A percentile compares a stretch with the other conserved stretches of the same genome.
Conservation (phyloP, 1,140 invertebrate species). For the Conus betulinus region DNA sequence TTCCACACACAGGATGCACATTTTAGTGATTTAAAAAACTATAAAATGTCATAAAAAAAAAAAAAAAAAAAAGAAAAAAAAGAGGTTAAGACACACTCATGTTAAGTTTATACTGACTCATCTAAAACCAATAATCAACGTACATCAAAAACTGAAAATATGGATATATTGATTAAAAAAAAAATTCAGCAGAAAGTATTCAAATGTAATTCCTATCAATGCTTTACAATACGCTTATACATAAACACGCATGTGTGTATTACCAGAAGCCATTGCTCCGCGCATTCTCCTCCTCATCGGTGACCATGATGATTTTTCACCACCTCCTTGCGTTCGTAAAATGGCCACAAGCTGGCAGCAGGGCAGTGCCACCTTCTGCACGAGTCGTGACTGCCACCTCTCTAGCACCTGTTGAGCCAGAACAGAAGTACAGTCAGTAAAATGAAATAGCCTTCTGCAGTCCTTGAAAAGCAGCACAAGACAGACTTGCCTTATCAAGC, state of each 20-base stretch:
- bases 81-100: too few relatives aligned
- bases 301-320: slow-evolving; percentile 73
- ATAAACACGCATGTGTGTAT: neutral
- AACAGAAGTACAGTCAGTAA: neutral
- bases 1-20: too few relatives aligned
- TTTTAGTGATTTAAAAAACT: too few relatives aligned
- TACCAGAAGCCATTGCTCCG: slow-evolving; percentile 36
- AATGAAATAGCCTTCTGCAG: neutral
- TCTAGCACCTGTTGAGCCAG: slow-evolving; percentile 57
- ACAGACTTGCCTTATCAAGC: neutral
- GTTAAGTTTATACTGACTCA: too few relatives aligned
- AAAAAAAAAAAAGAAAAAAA: too few relatives aligned
- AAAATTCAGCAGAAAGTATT: neutral
- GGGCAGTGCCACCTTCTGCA: slow-evolving; percentile 67
- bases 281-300: slow-evolving; percentile 74
- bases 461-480: neutral
- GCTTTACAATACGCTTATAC: neutral
- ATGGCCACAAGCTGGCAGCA: slow-evolving; percentile 70
- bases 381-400: slow-evolving; percentile 65
- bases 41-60: too few relatives aligned
- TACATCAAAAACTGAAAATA: neutral
- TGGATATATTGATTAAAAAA: neutral
- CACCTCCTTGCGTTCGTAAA: slow-evolving; percentile 67
- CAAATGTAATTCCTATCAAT: too few relatives aligned
- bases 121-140: too few relatives aligned